A percentile compares a stretch with the other conserved stretches of the same genome.
Evolutionary conservation across 2,888 invertebrate genomes (phyloP).

Genomic region (Diplazon laetatorius): DNA sequence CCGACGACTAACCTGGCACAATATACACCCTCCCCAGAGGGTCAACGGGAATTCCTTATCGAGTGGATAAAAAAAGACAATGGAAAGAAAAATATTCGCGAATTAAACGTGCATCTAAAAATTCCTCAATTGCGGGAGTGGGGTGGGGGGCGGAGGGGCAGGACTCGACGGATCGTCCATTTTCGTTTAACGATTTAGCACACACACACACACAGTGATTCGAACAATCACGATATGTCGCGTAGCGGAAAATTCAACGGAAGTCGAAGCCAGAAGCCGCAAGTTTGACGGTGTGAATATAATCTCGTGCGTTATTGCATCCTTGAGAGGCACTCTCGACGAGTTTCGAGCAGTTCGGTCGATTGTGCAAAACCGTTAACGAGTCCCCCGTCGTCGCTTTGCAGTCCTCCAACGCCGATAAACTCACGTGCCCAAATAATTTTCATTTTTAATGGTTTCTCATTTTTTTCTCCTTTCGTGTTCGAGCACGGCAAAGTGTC

Average conservation of each 20-base stretch:
- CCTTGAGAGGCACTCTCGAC: not conserved
- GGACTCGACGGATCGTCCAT: no score
- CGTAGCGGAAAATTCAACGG: slow-evolving; percentile 2
- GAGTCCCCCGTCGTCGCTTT: not conserved
- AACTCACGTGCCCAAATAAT: not conserved
- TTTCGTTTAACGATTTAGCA: not conserved
- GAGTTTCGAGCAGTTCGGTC: not conserved
- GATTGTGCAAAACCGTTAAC: slow-evolving; percentile 8
- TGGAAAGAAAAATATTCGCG: not conserved
- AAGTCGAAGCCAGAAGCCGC: slow-evolving; percentile 19
- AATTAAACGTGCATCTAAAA: no score
- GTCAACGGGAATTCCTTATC: slow-evolving; percentile 19
- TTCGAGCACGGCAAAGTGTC: no score
- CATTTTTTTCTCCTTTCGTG: no score
- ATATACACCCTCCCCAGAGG: not conserved
- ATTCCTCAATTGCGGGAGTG: no score
- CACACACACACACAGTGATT: no score
- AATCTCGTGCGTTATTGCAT: slow-evolving; percentile 12
- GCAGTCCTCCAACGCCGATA: not conserved
- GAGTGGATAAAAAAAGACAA: slow-evolving; percentile 4
- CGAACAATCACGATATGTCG: not conserved
- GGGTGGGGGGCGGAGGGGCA: no score
- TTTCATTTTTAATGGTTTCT: no score
- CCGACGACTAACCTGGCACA: not conserved
- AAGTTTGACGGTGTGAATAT: slow-evolving; percentile 8